These are phyloP conservation scores for Sarcophaga peregrina DNA, from an alignment of 1,140 invertebrate genomes.

Conservation along the genomic window DNA sequence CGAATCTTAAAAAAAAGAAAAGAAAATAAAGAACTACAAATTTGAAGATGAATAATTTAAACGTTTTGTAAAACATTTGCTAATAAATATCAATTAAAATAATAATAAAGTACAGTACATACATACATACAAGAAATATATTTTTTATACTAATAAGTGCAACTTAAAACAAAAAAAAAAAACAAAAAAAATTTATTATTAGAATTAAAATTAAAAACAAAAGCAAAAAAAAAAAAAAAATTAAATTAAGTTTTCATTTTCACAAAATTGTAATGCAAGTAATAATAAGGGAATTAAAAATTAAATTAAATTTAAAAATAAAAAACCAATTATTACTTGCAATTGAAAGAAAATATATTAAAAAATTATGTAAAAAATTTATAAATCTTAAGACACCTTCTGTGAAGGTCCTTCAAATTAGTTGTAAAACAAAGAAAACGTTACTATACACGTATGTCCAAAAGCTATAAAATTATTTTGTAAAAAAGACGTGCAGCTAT, in stretches of 20 bases:
- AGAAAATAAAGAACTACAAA: not conserved
- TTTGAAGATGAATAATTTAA: conserved; percentile 38
- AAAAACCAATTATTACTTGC: not conserved
- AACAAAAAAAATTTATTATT: not conserved
- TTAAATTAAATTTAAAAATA: not conserved
- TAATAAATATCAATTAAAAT: not conserved
- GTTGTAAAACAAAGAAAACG: not conserved
- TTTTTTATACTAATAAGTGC: conserved; percentile 28
- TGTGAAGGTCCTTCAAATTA: conserved; percentile 27
- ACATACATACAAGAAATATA: not conserved
- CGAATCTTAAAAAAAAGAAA: not conserved
- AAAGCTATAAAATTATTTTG: not conserved
- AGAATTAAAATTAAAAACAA: not conserved
- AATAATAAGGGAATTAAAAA: not conserved
- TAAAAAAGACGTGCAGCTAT: conserved; percentile 35
- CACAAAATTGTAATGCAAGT: conserved; percentile 8
- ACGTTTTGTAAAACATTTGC: conserved; percentile 2
- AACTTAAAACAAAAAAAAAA: conserved; percentile 33
- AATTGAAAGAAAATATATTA: not conserved
- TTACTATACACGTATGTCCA: too few relatives aligned
- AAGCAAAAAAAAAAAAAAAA: not conserved
- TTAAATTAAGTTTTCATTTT: not conserved
- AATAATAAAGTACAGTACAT: conserved; percentile 22
- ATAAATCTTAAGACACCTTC: not conserved
- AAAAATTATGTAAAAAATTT: not conserved